phyloP scores from a whole-genome alignment of 2,797 vertebrate genomes.

The Bufotes viridis region DNA sequence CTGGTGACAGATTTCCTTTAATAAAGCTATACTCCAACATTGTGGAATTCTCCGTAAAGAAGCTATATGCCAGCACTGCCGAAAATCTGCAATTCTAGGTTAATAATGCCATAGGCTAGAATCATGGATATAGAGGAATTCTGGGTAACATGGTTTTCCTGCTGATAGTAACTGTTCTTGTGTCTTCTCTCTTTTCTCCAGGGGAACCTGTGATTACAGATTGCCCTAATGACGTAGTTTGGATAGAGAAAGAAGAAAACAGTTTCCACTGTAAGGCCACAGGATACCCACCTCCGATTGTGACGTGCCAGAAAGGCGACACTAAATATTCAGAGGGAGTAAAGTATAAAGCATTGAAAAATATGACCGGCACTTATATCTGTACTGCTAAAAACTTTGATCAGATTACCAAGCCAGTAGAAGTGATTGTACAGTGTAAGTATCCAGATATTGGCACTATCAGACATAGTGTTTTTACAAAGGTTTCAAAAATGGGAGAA shows the following conservation, averaged over 20 bases:
- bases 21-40: too few species aligned
- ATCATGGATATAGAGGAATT: not conserved
- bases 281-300: not conserved
- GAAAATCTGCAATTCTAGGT: too few species aligned
- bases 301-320: not conserved
- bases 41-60: too few species aligned
- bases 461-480: too few species aligned
- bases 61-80: too few species aligned
- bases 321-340: not conserved
- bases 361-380: slow-evolving; percentile 12
- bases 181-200: not conserved
- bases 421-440: slow-evolving; percentile 4
- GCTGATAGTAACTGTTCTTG: not conserved
- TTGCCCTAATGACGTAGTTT: slow-evolving; percentile 16
- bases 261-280: slow-evolving; percentile 36
- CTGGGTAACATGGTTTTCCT: not conserved
- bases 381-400: slow-evolving; percentile 25
- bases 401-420: rapidly evolving
- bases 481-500: too few species aligned
- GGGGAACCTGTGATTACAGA: slow-evolving; percentile 33
- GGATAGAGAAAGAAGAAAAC: slow-evolving; percentile 34
- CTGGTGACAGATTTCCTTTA: too few species aligned
- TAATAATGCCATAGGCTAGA: too few species aligned
- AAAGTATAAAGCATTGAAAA: not conserved
- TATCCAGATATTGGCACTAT: not conserved